phyloP scores from a whole-genome alignment of 2,113 vertebrate species.

The Sula dactylatra region DNA sequence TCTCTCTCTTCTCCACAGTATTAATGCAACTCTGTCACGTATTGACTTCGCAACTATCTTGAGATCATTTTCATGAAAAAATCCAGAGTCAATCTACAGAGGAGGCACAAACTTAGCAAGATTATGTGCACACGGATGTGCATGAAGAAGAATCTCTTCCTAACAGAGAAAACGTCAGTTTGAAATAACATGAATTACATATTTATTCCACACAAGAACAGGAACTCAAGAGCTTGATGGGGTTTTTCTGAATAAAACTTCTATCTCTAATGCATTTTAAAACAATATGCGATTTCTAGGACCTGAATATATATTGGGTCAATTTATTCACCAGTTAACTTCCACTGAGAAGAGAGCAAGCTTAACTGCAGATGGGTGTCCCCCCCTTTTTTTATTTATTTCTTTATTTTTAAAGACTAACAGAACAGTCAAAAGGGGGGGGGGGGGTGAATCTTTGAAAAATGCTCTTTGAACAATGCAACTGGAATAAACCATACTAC shows the following conservation, averaged over 20 bases:
- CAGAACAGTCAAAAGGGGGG: not conserved
- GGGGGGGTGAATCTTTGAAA: no score
- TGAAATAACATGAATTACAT: not conserved
- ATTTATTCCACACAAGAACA: not conserved
- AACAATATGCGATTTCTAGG: not conserved
- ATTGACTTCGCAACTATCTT: constrained; percentile 97
- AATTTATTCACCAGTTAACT: not conserved
- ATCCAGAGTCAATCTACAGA: constrained; percentile 91
- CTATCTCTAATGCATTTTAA: not conserved
- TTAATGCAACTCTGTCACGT: constrained; percentile 91
- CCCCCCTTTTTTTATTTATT: no score
- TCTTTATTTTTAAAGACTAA: not conserved
- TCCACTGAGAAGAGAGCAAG: not conserved
- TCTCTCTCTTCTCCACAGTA: constrained; percentile 90
- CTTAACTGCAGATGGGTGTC: not conserved
- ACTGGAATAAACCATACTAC: not conserved
- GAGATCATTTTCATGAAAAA: constrained; percentile 93
- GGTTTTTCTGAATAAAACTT: not conserved
- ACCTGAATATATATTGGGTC: not conserved
- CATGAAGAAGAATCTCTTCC: not conserved
- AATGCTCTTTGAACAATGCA: not conserved
- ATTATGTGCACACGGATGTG: accelerated
- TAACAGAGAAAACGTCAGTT: not conserved
- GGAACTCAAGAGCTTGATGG: not conserved
- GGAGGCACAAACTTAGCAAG: not conserved